A percentile compares a stretch with the other conserved stretches of the same genome.
phyloP scores from a whole-genome alignment of 2,888 invertebrate species.

The Formica aserva region DNA sequence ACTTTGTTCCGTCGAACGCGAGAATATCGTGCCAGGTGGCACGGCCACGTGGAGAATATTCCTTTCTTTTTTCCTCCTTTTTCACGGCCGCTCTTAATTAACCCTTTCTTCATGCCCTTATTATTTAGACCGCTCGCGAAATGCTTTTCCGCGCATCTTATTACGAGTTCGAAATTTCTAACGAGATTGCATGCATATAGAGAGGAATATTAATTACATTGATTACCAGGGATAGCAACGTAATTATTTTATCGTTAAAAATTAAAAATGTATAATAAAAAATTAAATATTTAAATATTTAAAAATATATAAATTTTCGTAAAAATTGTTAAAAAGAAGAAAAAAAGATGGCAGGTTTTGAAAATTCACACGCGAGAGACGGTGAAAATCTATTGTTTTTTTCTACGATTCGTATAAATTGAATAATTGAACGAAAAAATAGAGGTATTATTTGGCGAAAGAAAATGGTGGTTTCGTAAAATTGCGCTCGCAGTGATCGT shows the following conservation, averaged over 20 bases:
- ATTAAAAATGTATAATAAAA: background rate
- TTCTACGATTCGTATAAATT: background rate
- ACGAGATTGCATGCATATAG: background rate
- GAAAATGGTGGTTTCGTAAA: constrained; percentile 29
- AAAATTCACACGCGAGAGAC: background rate
- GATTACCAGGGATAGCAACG: background rate
- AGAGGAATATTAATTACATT: background rate
- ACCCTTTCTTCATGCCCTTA: constrained; percentile 29
- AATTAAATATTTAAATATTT: no score
- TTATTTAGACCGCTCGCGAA: constrained; percentile 12
- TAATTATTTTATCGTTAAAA: background rate
- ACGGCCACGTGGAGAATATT: constrained; percentile 27
- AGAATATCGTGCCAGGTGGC: constrained; percentile 47
- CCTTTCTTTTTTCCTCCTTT: background rate
- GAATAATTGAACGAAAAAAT: constrained; percentile 8
- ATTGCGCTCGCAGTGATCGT: constrained; percentile 34
- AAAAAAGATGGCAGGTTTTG: background rate
- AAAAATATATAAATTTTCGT: background rate
- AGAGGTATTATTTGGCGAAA: background rate
- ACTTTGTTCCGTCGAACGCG: constrained; percentile 58
- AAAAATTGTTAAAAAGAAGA: background rate
- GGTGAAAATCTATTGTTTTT: background rate
- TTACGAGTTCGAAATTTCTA: background rate
- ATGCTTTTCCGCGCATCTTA: background rate
- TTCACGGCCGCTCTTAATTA: constrained; percentile 18